phyloP scores from a whole-genome alignment of 1,140 invertebrate genomes.

The Bombus vancouverensis region DNA sequence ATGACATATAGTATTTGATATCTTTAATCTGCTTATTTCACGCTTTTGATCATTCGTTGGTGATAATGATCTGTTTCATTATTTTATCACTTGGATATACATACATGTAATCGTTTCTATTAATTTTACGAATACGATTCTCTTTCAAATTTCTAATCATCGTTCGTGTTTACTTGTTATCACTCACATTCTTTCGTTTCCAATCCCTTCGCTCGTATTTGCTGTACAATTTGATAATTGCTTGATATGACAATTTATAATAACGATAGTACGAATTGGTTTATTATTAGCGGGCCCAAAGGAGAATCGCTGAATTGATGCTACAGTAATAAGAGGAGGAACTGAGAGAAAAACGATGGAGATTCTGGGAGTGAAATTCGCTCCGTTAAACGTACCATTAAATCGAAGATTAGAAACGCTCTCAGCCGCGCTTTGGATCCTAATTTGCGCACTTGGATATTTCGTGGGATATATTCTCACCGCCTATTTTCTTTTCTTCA shows the following conservation, averaged over 20 bases:
- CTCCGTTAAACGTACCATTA: too few species aligned
- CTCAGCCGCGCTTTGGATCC: slow-evolving; percentile 74
- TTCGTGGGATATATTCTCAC: slow-evolving; percentile 77
- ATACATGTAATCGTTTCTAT: too few species aligned
- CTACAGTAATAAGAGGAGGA: not conserved
- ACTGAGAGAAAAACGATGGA: too few species aligned
- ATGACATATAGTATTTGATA: too few species aligned
- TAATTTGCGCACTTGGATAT: slow-evolving; percentile 84
- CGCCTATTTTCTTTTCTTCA: slow-evolving; percentile 83
- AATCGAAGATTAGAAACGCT: too few species aligned
- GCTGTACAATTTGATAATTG: not conserved
- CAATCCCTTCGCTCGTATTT: not conserved
- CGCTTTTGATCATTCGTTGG: too few species aligned
- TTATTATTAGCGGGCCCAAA: not conserved
- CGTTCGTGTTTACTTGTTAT: accelerated
- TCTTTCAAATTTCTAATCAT: not conserved
- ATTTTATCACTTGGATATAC: too few species aligned
- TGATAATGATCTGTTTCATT: too few species aligned
- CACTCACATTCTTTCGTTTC: not conserved
- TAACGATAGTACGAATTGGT: not conserved
- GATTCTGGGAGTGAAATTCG: too few species aligned
- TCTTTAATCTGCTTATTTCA: too few species aligned
- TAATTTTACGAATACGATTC: too few species aligned
- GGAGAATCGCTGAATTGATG: not conserved
- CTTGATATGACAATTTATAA: too few species aligned